Evolutionary conservation across 2,113 vertebrate genomes (phyloP), one percentile per base, ranked within the genome.

Genomic region (Actenoides lindsayi): DNA sequence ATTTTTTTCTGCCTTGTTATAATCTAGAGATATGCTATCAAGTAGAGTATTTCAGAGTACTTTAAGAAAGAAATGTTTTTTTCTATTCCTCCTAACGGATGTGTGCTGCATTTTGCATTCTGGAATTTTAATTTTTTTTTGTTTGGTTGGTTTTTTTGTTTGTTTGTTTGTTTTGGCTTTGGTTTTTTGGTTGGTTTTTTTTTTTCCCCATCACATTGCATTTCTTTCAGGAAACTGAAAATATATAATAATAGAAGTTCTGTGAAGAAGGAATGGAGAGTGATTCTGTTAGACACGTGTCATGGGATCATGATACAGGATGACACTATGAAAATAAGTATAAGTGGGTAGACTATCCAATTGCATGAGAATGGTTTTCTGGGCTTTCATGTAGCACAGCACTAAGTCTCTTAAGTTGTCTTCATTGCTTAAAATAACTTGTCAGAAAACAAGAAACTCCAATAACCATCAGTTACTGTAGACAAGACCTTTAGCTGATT

Each of bases 401-500:
- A 60, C 18, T 44, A 65, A 69, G 48, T 56, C 42, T 80, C 39
- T 83, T 86, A 83, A 41, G 10, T 77, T 86, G 56, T 86, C 76
- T 90, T 63, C 31, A 60, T 89, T 76, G 60, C 53, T 95, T 92
- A 87, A 89, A 89, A 82, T 57, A 82, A 16, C 51, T 79, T 92
- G 69, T 89, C 80, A 87, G 62, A 75, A 90, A 93, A 60, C 27
- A 82, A 48, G 62, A 64, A 83, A 24, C 13, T 84, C 77, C 50
- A 31, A 81, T 84, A 94, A 60, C 56, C 73, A 75, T 48, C 64
- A 76, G 79, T 81, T 90, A 74, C 9, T 14, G 31, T 15, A 76
- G 59, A 79, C 1, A 1, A 92, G 75, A 76, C 46, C 44, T 93
- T 88, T 85, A 82, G 59, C 20, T 56, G 44, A 84, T 82, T 87